Conservation (phyloP, 2,113 vertebrate species). For the Chamaea fasciata region DNA sequence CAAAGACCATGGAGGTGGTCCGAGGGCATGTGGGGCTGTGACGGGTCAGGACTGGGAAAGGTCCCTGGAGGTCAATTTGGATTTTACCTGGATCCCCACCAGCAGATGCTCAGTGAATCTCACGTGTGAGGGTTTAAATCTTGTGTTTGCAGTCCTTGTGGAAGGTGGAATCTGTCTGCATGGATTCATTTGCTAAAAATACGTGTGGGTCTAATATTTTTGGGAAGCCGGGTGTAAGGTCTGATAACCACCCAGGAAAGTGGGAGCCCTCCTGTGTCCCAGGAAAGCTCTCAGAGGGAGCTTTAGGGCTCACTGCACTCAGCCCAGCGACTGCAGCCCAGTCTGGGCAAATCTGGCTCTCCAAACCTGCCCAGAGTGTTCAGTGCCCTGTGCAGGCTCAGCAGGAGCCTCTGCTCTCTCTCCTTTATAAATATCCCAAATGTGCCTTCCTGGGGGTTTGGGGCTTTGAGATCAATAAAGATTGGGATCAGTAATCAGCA, state of each 20-base stretch:
- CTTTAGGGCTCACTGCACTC: neutral
- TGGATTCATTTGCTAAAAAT: neutral
- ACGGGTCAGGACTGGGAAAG: neutral
- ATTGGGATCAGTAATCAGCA: neutral
- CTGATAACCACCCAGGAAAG: neutral
- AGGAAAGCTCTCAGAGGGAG: neutral
- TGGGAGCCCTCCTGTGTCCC: neutral
- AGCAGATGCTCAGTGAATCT: neutral
- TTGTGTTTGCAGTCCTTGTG: neutral
- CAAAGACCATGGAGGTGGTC: accelerated
- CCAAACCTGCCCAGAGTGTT: neutral
- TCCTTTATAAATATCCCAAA: neutral
- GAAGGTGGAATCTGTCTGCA: neutral
- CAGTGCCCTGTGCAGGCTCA: neutral
- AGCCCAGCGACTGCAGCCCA: neutral
- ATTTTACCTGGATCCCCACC: neutral
- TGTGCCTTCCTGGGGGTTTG: neutral
- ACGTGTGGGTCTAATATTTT: neutral
- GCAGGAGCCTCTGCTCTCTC: neutral
- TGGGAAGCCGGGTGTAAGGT: neutral
- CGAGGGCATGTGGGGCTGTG: accelerated
- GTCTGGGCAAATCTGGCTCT: neutral
- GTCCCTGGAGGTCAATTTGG: neutral
- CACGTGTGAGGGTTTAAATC: accelerated
- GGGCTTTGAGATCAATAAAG: neutral